Conservation (phyloP, 2,888 invertebrate species). For the Cataglyphis rosenhaueri region DNA sequence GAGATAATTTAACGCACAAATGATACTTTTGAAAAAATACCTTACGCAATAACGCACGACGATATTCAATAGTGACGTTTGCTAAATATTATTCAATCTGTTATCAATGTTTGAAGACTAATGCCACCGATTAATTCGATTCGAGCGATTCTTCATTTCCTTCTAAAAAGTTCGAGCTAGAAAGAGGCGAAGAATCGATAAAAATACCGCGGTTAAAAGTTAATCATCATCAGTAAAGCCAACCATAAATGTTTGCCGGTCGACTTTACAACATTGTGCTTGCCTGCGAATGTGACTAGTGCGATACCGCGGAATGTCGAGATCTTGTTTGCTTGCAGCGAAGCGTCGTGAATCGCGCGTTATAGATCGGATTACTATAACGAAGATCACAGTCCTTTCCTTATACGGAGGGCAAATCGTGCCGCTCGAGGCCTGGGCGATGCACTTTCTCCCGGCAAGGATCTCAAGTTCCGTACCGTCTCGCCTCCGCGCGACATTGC, state of each 20-base stretch:
- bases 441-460: slow-evolving; percentile 63
- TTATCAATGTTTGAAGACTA: slow-evolving; percentile 7
- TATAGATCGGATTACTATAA: slow-evolving; percentile 1
- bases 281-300: slow-evolving; percentile 44
- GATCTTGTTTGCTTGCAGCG: slow-evolving; percentile 9
- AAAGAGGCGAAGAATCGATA: slow-evolving; percentile 8
- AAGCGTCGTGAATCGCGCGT: slow-evolving; percentile 3
- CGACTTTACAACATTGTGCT: not conserved
- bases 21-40: not conserved
- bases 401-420: slow-evolving; percentile 42
- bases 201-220: slow-evolving; percentile 15
- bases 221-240: slow-evolving; percentile 20
- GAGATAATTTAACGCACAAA: not conserved
- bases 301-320: slow-evolving; percentile 42
- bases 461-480: slow-evolving; percentile 34
- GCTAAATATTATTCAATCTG: slow-evolving; percentile 16
- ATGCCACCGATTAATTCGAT: not conserved
- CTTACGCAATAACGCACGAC: not conserved
- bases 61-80: not conserved
- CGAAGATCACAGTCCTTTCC: slow-evolving; percentile 35
- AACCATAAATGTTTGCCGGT: slow-evolving; percentile 14
- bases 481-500: slow-evolving; percentile 33
- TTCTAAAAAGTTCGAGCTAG: not conserved
- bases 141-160: not conserved
- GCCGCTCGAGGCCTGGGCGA: slow-evolving; percentile 61